These are phyloP conservation scores for Ametastegia equiseti DNA, from an alignment of 2,888 invertebrate genomes.

Conservation along the genomic window DNA sequence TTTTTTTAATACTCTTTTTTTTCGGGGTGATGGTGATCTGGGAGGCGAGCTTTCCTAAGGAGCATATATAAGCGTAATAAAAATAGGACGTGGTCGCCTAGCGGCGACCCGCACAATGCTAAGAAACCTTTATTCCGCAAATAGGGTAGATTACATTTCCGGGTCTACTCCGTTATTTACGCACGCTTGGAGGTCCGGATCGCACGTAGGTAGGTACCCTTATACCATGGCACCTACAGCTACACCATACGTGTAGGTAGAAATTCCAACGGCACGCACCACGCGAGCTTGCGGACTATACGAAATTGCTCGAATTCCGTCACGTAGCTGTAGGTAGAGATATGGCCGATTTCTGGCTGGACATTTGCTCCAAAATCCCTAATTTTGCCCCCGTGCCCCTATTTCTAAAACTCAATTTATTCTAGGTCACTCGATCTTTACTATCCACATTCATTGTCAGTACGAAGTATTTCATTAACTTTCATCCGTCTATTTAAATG, in stretches of 20 bases:
- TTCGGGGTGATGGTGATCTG: not conserved
- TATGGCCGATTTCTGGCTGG: not conserved
- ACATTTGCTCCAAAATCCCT: not conserved
- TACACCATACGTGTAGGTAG: not conserved
- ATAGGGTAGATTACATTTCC: slow-evolving; percentile 39
- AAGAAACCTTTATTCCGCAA: slow-evolving; percentile 38
- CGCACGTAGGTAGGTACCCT: not conserved
- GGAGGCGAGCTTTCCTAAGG: not conserved
- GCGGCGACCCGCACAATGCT: slow-evolving; percentile 21
- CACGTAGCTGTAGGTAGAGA: not conserved
- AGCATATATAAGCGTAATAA: not conserved
- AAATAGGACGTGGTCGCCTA: slow-evolving; percentile 5
- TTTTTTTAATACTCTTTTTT: not conserved
- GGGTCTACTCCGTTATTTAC: slow-evolving; percentile 45
- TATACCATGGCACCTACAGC: not conserved
- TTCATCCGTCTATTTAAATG: too few relatives aligned
- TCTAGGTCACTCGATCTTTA: not conserved
- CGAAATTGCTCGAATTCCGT: slow-evolving; percentile 4
- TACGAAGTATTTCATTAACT: not conserved
- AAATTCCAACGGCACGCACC: slow-evolving; percentile 19
- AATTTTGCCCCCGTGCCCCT: not conserved
- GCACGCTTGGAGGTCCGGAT: slow-evolving; percentile 22
- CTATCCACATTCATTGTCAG: not conserved
- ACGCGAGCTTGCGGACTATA: not conserved
- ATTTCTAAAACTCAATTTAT: not conserved